A percentile compares a stretch with the other conserved stretches of the same genome.
Conservation (phyloP, 2,113 vertebrate species). For the Gymnobelideus leadbeateri region DNA sequence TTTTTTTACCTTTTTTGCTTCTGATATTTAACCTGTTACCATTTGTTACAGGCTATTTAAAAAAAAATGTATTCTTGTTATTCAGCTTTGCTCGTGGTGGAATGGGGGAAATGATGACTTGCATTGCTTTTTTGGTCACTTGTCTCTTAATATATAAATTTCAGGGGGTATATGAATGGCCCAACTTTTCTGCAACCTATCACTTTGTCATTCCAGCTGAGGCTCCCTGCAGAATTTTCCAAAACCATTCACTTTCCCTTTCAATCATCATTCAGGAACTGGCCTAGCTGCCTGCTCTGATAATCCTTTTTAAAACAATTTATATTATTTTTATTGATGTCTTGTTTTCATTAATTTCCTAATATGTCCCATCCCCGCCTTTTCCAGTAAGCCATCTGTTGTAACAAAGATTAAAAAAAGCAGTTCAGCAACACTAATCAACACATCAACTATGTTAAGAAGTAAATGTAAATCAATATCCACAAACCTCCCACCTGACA, state of each 20-base stretch:
- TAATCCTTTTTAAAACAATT: background rate
- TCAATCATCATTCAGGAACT: background rate
- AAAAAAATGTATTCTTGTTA: background rate
- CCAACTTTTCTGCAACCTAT: background rate
- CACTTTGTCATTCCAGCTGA: background rate
- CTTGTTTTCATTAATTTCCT: background rate
- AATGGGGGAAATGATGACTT: background rate
- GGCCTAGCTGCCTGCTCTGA: background rate
- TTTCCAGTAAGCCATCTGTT: background rate
- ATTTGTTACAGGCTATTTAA: too few species aligned
- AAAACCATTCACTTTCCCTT: background rate
- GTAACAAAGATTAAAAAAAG: background rate
- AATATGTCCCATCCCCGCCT: background rate
- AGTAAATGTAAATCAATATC: background rate
- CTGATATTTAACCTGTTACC: too few species aligned
- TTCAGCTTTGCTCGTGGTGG: background rate
- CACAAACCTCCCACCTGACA: background rate
- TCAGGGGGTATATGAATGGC: background rate
- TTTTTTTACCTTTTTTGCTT: too few species aligned
- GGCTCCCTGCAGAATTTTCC: background rate
- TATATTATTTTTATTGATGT: background rate
- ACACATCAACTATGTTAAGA: background rate
- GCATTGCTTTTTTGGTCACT: background rate
- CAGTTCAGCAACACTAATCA: background rate
- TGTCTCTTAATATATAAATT: background rate